phyloP scores from a whole-genome alignment of 1,140 invertebrate species.

The Choristoneura fumiferana region DNA sequence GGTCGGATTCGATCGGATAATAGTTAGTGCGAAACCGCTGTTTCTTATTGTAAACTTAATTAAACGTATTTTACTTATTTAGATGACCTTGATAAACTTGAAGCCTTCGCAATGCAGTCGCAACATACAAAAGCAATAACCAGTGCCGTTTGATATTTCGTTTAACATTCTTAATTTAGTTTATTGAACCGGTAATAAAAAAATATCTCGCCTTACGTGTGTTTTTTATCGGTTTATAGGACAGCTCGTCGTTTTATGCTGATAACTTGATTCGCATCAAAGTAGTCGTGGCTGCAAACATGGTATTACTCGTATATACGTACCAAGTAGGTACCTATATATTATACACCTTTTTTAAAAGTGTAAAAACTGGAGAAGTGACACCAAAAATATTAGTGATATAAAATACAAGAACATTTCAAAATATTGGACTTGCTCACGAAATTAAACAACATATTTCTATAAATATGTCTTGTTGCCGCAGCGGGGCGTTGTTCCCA shows the following conservation, averaged over 20 bases:
- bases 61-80: too few species aligned
- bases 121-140: too few species aligned
- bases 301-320: too few species aligned
- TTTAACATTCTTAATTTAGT: constrained; percentile 15
- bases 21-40: too few species aligned
- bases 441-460: constrained; percentile 13
- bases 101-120: too few species aligned
- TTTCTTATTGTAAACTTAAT: too few species aligned
- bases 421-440: constrained; percentile 19
- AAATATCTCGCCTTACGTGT: constrained; percentile 13
- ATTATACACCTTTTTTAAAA: too few species aligned
- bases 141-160: constrained; percentile 1
- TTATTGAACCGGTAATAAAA: constrained; percentile 18
- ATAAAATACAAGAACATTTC: constrained; percentile 15
- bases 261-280: constrained; percentile 17
- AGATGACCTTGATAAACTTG: too few species aligned
- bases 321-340: too few species aligned
- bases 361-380: constrained; percentile 8
- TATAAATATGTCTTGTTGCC: constrained; percentile 33
- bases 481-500: constrained; percentile 36
- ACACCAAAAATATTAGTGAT: too few species aligned
- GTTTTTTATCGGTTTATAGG: constrained; percentile 18
- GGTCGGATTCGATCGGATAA: too few species aligned
- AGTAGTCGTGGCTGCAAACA: background rate
- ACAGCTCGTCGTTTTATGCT: constrained; percentile 13